Evolutionary conservation across 2,888 invertebrate genomes (phyloP), one percentile per base, ranked within the genome.

Genomic region (Leptopterna dolabrata): DNA sequence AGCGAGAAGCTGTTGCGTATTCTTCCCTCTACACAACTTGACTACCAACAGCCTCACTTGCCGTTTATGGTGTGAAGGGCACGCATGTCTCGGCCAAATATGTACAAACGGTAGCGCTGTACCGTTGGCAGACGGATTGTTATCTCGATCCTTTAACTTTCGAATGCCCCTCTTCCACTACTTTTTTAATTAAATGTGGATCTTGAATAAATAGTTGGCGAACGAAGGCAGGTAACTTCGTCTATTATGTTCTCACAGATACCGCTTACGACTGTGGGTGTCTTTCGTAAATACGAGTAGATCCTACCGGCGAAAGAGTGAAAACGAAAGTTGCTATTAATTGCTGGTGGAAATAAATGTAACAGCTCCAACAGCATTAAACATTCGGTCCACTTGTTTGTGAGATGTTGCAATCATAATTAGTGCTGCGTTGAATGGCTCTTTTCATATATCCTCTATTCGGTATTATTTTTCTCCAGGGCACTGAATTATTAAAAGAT

Each of bases 21-120:
- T 73, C 2, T 11, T 13, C 19, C 63, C 63, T 63, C 13, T 11
- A 27, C 63, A 19, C 63, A 19, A 24, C 63, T 24, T 11, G 63
- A 63, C 27, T 63, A 63, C 63, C 63, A 19, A 19, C 47, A 47
- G 13, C 47, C 14, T 19, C 43, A 9, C 19, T 63, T 63, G 13
- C 63, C 24, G 63, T 27, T 19, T 63, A 27, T 63, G 73, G 73
- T 36, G 30, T 73, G 71, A 30, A 13, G 19, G 71, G 76, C 19
- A 76, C 76, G 36, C 76, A 76, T 19, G 76, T 36, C 76, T 29
- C 76, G 24, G 16, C 78, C 45, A 45, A 78, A 78, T 78, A 76
- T n/a, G 76, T 30, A 36, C 76, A 14, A 41, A 76, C 76, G 78
- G 30, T n/a, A 41, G 41, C 71, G 30, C 73, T 6, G 30, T 41